Evolutionary conservation across 2,888 invertebrate genomes (phyloP).

Genomic region (Cacoxenus indagator): DNA sequence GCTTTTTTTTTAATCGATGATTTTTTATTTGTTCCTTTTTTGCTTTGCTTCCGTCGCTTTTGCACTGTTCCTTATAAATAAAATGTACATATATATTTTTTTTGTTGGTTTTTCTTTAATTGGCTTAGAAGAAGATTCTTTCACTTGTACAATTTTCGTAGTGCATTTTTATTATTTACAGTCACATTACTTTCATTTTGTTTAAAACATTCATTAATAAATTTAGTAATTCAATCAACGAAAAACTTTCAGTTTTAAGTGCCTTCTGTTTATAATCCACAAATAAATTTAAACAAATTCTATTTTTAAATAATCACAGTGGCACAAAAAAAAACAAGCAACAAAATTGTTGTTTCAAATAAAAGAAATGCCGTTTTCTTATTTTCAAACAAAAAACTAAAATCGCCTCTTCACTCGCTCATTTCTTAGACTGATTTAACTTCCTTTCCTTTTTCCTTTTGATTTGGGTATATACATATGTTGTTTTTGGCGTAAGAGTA

Average conservation of each 20-base stretch:
- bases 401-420: too few relatives aligned
- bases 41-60: constrained; percentile 2
- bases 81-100: too few relatives aligned
- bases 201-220: constrained; percentile 1
- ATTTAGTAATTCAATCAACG: not conserved
- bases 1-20: too few relatives aligned
- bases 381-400: too few relatives aligned
- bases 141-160: not conserved
- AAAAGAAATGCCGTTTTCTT: too few relatives aligned
- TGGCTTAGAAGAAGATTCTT: not conserved
- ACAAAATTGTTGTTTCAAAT: not conserved
- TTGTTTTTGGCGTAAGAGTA: too few relatives aligned
- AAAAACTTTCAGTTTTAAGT: not conserved
- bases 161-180: too few relatives aligned
- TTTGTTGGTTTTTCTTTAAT: constrained; percentile 18
- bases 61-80: too few relatives aligned
- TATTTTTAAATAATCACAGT: not conserved
- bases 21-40: constrained; percentile 19
- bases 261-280: not conserved
- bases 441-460: too few relatives aligned
- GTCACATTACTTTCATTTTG: constrained; percentile 53
- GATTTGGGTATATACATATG: too few relatives aligned
- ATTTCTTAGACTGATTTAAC: too few relatives aligned
- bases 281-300: not conserved
- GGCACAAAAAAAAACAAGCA: not conserved